Evolutionary conservation across 2,888 invertebrate species (phyloP).

Genomic region (Hemistola chrysoprasaria): DNA sequence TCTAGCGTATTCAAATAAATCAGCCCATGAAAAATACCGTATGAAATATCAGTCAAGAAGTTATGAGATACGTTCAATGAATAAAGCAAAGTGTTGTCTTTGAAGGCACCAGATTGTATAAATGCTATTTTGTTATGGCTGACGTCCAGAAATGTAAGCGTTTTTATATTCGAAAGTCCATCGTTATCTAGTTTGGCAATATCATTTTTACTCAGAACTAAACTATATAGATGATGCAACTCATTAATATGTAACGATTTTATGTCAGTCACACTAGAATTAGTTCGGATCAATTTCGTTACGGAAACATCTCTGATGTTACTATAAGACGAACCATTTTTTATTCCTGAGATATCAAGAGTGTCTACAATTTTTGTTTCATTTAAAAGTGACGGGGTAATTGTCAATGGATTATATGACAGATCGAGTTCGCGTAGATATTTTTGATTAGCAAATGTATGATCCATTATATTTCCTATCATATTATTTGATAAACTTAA

Average conservation of each 20-base stretch:
- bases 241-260: slow-evolving; percentile 37
- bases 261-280: slow-evolving; percentile 42
- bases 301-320: slow-evolving; percentile 30
- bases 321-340: slow-evolving; percentile 35
- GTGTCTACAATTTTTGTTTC: slow-evolving; percentile 32
- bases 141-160: slow-evolving; percentile 45
- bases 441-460: slow-evolving; percentile 38
- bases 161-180: slow-evolving; percentile 40
- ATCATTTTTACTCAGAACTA: slow-evolving; percentile 47
- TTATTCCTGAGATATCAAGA: slow-evolving; percentile 47
- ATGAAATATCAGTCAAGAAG: slow-evolving; percentile 40
- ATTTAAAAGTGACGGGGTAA: slow-evolving; percentile 35
- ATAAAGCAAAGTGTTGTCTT: slow-evolving; percentile 42
- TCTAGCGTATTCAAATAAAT: slow-evolving; percentile 47
- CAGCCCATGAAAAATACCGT: slow-evolving; percentile 56
- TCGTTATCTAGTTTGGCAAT: slow-evolving; percentile 40
- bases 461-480: slow-evolving; percentile 34
- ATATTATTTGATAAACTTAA: slow-evolving; percentile 47
- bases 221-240: slow-evolving; percentile 34
- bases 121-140: slow-evolving; percentile 52
- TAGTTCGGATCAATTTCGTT: slow-evolving; percentile 38
- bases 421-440: slow-evolving; percentile 49
- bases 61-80: slow-evolving; percentile 60
- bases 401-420: slow-evolving; percentile 47
- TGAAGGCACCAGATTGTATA: slow-evolving; percentile 58